These are phyloP conservation scores for Lagocephalus sceleratus DNA, from an alignment of 2,797 vertebrate species.

Conservation along the genomic window DNA sequence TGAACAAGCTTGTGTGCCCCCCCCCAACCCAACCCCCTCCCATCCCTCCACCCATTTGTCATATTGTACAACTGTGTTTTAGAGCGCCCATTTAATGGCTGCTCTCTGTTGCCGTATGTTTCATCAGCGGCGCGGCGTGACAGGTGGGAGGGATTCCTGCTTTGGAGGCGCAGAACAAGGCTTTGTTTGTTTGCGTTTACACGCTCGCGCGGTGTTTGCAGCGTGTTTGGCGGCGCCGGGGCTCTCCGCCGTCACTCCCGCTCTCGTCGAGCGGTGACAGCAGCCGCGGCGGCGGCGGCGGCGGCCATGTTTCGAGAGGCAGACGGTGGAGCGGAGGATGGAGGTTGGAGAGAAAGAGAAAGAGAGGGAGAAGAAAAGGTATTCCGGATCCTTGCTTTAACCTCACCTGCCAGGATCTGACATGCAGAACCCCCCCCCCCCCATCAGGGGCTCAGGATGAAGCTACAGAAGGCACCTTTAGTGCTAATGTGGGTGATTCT, in stretches of 20 bases:
- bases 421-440: constrained; percentile 32
- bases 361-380: constrained; percentile 21
- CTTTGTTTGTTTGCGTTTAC: constrained; percentile 83
- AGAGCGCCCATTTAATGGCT: constrained; percentile 66
- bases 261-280: constrained; percentile 74
- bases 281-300: too few species aligned
- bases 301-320: constrained; percentile 64
- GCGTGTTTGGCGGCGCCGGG: constrained; percentile 67
- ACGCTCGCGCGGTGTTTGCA: constrained; percentile 73
- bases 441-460: constrained; percentile 44
- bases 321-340: constrained; percentile 61
- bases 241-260: constrained; percentile 66
- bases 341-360: constrained; percentile 30
- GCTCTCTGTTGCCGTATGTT: constrained; percentile 74
- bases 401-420: constrained; percentile 56
- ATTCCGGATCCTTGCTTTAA: constrained; percentile 43
- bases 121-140: constrained; percentile 74
- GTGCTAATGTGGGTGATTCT: constrained; percentile 63
- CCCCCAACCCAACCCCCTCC: constrained; percentile 31
- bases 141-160: constrained; percentile 72
- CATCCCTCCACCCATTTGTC: constrained; percentile 2
- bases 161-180: constrained; percentile 62
- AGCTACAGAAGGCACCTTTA: constrained; percentile 47
- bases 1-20: constrained; percentile 60
- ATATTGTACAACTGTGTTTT: constrained; percentile 53